These are phyloP conservation scores for Drosophila kohkoa DNA, from an alignment of 1,140 invertebrate species.

Conservation along the genomic window DNA sequence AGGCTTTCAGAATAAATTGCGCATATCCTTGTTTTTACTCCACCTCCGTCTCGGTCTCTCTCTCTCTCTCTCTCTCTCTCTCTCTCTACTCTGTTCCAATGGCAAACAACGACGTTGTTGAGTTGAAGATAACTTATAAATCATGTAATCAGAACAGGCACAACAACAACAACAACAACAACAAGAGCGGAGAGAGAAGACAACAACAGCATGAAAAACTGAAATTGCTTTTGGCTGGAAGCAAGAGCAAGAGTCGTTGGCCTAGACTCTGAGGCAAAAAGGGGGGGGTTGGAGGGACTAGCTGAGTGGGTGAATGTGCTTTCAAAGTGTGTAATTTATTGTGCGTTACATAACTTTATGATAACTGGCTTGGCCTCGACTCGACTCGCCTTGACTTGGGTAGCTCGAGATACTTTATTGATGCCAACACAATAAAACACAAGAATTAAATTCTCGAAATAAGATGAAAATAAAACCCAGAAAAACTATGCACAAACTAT, in stretches of 20 bases:
- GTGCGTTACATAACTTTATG: slow-evolving; percentile 81
- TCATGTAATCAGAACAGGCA: slow-evolving; percentile 76
- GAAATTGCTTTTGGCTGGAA: slow-evolving; percentile 68
- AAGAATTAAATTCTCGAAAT: slow-evolving; percentile 28
- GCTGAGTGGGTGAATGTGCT: slow-evolving; percentile 65
- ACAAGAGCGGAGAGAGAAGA: slow-evolving; percentile 7
- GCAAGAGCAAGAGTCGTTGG: neutral
- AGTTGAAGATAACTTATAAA: slow-evolving; percentile 81
- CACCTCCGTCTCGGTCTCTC: neutral
- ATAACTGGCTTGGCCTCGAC: slow-evolving; percentile 35
- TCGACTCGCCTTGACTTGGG: slow-evolving; percentile 18
- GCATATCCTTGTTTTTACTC: slow-evolving; percentile 43
- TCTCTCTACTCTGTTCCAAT: slow-evolving; percentile 36
- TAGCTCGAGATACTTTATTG: slow-evolving; percentile 60
- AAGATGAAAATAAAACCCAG: neutral
- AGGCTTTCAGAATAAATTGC: slow-evolving; percentile 70
- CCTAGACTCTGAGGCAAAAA: no score
- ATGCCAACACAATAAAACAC: slow-evolving; percentile 19
- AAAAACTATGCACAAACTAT: slow-evolving; percentile 16
- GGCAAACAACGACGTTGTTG: slow-evolving; percentile 46
- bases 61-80: no score
- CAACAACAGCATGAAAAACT: slow-evolving; percentile 70
- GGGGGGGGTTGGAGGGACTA: neutral
- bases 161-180: slow-evolving; percentile 47
- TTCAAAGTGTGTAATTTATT: slow-evolving; percentile 81